These are phyloP conservation scores for Parapristionchus giblindavisi DNA, from an alignment of 2,888 invertebrate species.

Conservation along the genomic window DNA sequence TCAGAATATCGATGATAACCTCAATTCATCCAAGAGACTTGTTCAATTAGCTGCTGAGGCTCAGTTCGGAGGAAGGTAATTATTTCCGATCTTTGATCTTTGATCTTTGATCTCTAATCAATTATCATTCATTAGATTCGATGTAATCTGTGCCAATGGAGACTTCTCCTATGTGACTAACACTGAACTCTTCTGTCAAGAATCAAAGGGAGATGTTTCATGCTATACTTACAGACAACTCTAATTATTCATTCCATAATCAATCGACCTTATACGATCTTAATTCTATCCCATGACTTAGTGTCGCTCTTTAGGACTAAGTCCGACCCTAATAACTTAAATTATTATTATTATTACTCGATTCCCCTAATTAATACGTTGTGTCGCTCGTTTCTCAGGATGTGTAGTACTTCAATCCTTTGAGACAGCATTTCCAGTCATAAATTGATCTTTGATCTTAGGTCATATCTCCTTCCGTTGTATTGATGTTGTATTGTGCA, in stretches of 20 bases:
- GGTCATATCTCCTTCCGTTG: too few relatives aligned
- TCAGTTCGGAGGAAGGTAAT: constrained; percentile 66
- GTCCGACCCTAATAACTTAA: constrained; percentile 25
- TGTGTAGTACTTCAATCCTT: too few relatives aligned
- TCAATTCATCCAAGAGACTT: constrained; percentile 66
- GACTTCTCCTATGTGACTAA: constrained; percentile 68
- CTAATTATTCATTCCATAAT: constrained; percentile 41
- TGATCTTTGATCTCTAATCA: constrained; percentile 4
- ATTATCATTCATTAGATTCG: constrained; percentile 39
- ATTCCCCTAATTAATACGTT: neutral
- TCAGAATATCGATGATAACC: constrained; percentile 66
- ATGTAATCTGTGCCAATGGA: constrained; percentile 63
- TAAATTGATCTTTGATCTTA: too few relatives aligned
- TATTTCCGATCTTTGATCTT: constrained; percentile 15
- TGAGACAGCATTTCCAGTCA: too few relatives aligned
- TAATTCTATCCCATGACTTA: too few relatives aligned
- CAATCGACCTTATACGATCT: neutral
- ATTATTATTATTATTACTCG: constrained; percentile 2
- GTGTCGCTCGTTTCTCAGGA: neutral
- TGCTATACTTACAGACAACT: constrained; percentile 68
- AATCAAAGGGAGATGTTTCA: constrained; percentile 61
- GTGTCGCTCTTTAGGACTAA: too few relatives aligned
- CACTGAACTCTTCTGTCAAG: constrained; percentile 68
- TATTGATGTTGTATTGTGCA: neutral
- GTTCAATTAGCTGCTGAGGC: constrained; percentile 68